A percentile compares a stretch with the other conserved stretches of the same genome.
Evolutionary conservation across 2,113 vertebrate species (phyloP).

Genomic region (Camelus dromedarius): DNA sequence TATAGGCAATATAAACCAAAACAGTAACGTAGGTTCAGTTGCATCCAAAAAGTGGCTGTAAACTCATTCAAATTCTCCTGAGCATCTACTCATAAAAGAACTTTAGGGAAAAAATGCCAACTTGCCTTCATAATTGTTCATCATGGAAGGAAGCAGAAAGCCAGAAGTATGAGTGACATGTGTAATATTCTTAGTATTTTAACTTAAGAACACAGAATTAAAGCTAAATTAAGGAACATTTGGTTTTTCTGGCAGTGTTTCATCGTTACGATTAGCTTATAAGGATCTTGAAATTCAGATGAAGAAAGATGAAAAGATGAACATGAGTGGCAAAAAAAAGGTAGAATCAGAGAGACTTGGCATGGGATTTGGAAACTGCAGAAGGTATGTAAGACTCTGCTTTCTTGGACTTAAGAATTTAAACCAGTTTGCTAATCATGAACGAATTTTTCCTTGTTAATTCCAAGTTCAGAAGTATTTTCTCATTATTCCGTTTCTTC

Average conservation of each 20-base stretch:
- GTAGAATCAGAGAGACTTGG: constrained; percentile 94
- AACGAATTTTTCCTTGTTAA: rapidly evolving
- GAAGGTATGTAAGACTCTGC: constrained; percentile 80
- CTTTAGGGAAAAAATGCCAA: rapidly evolving
- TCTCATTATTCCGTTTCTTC: neutral
- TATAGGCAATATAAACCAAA: neutral
- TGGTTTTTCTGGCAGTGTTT: constrained; percentile 85
- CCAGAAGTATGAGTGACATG: rapidly evolving
- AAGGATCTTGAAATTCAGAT: constrained; percentile 93
- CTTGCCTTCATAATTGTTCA: neutral
- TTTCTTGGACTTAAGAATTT: no score
- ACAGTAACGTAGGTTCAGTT: neutral
- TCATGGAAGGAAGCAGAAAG: neutral
- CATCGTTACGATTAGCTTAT: constrained; percentile 92
- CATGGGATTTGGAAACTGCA: constrained; percentile 92
- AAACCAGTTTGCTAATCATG: rapidly evolving
- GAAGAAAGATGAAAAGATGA: constrained; percentile 89
- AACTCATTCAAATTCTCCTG: neutral
- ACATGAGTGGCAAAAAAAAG: constrained; percentile 90
- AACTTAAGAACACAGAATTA: no score
- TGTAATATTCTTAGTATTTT: neutral
- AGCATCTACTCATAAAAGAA: neutral
- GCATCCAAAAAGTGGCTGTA: neutral
- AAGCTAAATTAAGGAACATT: neutral
- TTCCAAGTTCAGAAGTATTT: rapidly evolving